Evolutionary conservation across 2,113 vertebrate species (phyloP).

Genomic region (Nycticebus coucang): DNA sequence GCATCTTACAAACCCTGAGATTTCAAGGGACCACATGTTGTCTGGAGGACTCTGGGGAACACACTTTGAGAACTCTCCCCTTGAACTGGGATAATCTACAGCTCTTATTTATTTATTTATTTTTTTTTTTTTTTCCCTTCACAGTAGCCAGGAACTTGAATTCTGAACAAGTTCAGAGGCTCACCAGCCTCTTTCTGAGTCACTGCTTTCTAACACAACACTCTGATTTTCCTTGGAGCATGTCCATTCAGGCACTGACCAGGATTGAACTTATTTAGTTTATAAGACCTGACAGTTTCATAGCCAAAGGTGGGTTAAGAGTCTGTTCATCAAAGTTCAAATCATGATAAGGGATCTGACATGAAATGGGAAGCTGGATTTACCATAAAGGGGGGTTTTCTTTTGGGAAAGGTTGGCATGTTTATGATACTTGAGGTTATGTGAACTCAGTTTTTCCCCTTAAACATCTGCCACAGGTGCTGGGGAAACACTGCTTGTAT

Average conservation of each 20-base stretch:
- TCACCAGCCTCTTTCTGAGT: slow-evolving; percentile 42
- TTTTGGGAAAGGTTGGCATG: slow-evolving; percentile 72
- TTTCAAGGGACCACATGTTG: not conserved
- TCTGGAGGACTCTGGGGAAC: not conserved
- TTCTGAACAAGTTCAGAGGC: slow-evolving; percentile 13
- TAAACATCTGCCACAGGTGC: slow-evolving; percentile 80
- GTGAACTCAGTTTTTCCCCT: slow-evolving; percentile 79
- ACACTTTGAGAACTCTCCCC: not conserved
- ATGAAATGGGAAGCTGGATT: slow-evolving; percentile 33
- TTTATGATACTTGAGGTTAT: slow-evolving; percentile 77
- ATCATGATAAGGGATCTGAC: slow-evolving; percentile 54
- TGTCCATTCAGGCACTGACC: slow-evolving; percentile 33
- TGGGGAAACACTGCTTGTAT: slow-evolving; percentile 75
- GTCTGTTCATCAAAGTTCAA: slow-evolving; percentile 64
- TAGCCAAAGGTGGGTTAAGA: slow-evolving; percentile 52
- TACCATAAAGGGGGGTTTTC: slow-evolving; percentile 61
- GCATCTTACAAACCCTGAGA: not conserved
- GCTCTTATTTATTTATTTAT: not conserved
- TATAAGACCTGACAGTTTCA: slow-evolving; percentile 62
- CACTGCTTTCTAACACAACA: slow-evolving; percentile 71
- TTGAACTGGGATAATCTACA: not conserved
- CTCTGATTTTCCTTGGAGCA: slow-evolving; percentile 61
- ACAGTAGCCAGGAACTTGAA: slow-evolving; percentile 2
- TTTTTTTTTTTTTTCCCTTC: not conserved
- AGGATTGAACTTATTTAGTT: not conserved